Base-by-base conservation (phyloP, 2,888 invertebrate species). In the Cephonodes hylas region DNA sequence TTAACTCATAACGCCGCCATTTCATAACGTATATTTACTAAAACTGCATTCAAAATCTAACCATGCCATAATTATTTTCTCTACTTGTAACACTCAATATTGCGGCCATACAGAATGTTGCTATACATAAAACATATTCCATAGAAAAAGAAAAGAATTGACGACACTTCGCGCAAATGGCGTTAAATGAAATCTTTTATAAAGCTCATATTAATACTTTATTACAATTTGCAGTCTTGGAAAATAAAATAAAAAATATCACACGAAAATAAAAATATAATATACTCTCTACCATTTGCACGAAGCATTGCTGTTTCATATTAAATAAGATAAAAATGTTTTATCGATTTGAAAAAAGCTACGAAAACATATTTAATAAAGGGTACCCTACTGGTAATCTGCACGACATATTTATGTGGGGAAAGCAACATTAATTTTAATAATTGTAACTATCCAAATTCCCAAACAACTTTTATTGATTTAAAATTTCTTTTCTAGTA, bases 121-220 rank as follows among this genome's bases (percentile, higher is more conserved):
- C 77, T 75, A 77, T 71, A 70, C 22, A 20, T 5, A 66, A 70
- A 72, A 67, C 65, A 72, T 70, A 69, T 70, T 72, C 68, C 66
- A 73, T 76, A 75, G 67, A 64, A 68, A 72, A 72, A 72, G 66
- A 72, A 71, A 73, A 78, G 67, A 61, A 64, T 66, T 74, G 62
- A 71, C 80, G 84, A 84, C 83, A 84, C 83, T 82, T 81, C 80
- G 81, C 80, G 68, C 81, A 84, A 82, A 80, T 67, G 69, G 67
- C 69, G 66, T 63, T 64, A 63, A 65, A 61, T 34, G 45, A 65
- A 64, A 59, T 65, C 63, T 65, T 64, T 67, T 73, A 72, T 77
- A 72, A 75, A 77, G 69, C 66, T 71, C 64, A 71, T 65, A 69
- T 68, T 77, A 82, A 82, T 83, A 83, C 81, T 83, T 78, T 64